Percentiles rank a stretch among this genome's conserved stretches.
These are phyloP conservation scores for Exocentrus adspersus DNA, from an alignment of 2,888 invertebrate species.

Conservation along the genomic window DNA sequence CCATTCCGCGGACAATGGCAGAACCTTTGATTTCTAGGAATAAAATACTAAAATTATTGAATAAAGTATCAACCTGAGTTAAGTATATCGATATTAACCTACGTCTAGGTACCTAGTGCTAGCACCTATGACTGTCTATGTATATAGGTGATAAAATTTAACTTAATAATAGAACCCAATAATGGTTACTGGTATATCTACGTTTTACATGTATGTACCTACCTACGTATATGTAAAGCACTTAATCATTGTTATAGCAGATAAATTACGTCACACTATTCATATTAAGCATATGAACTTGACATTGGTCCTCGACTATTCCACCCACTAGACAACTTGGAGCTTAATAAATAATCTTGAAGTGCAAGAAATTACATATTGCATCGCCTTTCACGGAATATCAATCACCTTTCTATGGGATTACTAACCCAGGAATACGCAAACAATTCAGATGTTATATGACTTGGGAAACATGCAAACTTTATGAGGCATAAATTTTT, in stretches of 20 bases:
- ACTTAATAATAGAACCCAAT: too few relatives aligned
- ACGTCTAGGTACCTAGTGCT: too few relatives aligned
- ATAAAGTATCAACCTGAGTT: too few relatives aligned
- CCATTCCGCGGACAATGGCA: too few relatives aligned
- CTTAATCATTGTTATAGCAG: slow-evolving; percentile 27
- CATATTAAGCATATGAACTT: slow-evolving; percentile 38
- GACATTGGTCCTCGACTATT: slow-evolving; percentile 39
- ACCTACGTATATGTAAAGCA: slow-evolving; percentile 22
- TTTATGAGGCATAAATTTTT: slow-evolving; percentile 2
- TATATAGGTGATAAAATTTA: too few relatives aligned
- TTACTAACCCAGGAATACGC: slow-evolving; percentile 7
- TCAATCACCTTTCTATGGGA: slow-evolving; percentile 11
- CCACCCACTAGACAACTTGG: slow-evolving; percentile 32
- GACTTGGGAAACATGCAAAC: slow-evolving; percentile 7
- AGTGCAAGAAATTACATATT: not conserved
- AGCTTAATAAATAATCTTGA: slow-evolving; percentile 2
- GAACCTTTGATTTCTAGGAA: too few relatives aligned
- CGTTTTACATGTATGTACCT: slow-evolving; percentile 32
- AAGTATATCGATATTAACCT: too few relatives aligned
- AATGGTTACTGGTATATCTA: too few relatives aligned
- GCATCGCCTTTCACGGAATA: slow-evolving; percentile 1
- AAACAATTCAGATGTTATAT: slow-evolving; percentile 12
- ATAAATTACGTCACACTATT: slow-evolving; percentile 36
- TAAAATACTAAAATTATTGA: too few relatives aligned
- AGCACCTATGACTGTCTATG: too few relatives aligned